Evolutionary conservation across 2,888 invertebrate species (phyloP).

Genomic region (Drosophila paranaensis): DNA sequence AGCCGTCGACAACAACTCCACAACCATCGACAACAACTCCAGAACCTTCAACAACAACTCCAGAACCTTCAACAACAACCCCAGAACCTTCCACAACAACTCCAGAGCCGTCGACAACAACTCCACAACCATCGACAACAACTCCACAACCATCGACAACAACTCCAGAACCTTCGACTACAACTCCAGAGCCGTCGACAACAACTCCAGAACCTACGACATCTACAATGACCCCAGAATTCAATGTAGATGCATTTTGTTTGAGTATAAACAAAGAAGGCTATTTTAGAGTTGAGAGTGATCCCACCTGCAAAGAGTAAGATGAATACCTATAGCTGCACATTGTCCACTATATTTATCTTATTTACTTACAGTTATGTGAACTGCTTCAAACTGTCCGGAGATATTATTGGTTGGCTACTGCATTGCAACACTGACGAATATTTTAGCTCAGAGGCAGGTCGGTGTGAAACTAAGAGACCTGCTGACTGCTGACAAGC

Average conservation of each 20-base stretch:
- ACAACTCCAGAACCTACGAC: background rate
- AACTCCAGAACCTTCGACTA: background rate
- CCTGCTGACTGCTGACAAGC: constrained; percentile 38
- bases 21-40: background rate
- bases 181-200: background rate
- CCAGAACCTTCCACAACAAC: background rate
- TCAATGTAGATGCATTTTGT: constrained; percentile 44
- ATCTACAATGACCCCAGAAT: constrained; percentile 15
- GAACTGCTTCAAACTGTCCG: constrained; percentile 51
- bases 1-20: background rate
- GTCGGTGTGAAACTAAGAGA: constrained; percentile 17
- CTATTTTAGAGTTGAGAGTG: constrained; percentile 49
- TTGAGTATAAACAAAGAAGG: constrained; percentile 39
- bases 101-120: background rate
- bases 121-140: background rate
- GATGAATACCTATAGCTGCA: constrained; percentile 10
- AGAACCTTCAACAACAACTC: background rate
- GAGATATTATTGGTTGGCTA: constrained; percentile 54
- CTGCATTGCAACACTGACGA: constrained; percentile 47
- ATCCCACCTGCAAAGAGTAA: constrained; percentile 65
- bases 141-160: background rate
- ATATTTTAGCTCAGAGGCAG: constrained; percentile 49
- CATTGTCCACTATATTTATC: background rate
- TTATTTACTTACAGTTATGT: constrained; percentile 47
- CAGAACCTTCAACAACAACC: background rate